Conservation (phyloP, 2,888 invertebrate species). For the Zygogramma bicolorata region DNA sequence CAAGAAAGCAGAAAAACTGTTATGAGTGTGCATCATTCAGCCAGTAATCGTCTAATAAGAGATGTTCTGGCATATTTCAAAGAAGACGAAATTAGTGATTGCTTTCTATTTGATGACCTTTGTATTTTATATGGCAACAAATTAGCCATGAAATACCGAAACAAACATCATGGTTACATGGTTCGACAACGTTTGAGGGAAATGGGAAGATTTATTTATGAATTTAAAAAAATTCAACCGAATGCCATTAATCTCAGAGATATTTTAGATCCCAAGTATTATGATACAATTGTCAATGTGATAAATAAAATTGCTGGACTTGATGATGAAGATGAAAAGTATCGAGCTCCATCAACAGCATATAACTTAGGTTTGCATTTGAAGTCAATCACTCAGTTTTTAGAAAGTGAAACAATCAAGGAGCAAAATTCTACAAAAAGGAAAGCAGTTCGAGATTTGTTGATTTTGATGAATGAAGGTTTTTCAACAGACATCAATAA, state of each 20-base stretch:
- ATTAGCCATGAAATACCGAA: slow-evolving; percentile 12
- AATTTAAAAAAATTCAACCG: slow-evolving; percentile 11
- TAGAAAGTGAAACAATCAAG: slow-evolving; percentile 18
- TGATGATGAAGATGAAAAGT: slow-evolving; percentile 21
- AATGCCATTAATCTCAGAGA: slow-evolving; percentile 20
- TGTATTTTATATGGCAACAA: slow-evolving; percentile 13
- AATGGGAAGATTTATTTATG: slow-evolving; percentile 18
- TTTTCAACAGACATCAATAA: slow-evolving; percentile 13
- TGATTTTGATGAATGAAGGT: slow-evolving; percentile 17
- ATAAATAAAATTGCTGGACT: slow-evolving; percentile 29
- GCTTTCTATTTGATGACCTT: slow-evolving; percentile 9
- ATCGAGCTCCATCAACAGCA: slow-evolving; percentile 28
- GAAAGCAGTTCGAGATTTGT: slow-evolving; percentile 18
- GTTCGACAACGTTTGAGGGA: slow-evolving; percentile 5
- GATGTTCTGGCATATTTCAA: slow-evolving; percentile 10
- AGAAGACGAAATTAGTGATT: slow-evolving; percentile 7
- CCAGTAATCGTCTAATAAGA: slow-evolving; percentile 13
- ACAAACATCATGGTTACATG: slow-evolving; percentile 8
- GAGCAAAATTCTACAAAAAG: background rate
- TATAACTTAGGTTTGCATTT: slow-evolving; percentile 25
- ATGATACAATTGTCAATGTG: slow-evolving; percentile 24
- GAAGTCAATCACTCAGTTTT: slow-evolving; percentile 9
- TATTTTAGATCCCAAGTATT: slow-evolving; percentile 23
- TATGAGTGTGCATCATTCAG: slow-evolving; percentile 17
- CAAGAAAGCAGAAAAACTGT: slow-evolving; percentile 7